phyloP scores from a whole-genome alignment of 2,888 invertebrate genomes.

The Hofmannophila pseudospretella region DNA sequence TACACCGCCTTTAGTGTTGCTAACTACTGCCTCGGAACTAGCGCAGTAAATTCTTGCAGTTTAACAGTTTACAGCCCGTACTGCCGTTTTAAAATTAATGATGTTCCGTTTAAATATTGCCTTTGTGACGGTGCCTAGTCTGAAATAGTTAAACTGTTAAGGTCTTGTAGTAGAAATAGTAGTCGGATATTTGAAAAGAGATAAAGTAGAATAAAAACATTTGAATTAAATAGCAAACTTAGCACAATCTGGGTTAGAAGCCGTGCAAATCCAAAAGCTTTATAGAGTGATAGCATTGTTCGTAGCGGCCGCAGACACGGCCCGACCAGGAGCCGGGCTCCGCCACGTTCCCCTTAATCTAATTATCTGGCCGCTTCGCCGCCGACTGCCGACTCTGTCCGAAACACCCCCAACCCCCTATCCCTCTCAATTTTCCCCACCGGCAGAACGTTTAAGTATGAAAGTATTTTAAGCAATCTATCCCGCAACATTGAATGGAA shows the following conservation, averaged over 20 bases:
- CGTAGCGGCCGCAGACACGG: conserved; percentile 23
- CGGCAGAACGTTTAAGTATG: conserved; percentile 46
- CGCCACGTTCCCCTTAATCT: conserved; percentile 64
- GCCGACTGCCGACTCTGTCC: conserved; percentile 43
- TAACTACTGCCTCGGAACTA: conserved; percentile 14
- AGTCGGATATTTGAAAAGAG: too few species aligned
- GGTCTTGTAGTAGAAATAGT: too few species aligned
- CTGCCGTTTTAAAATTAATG: too few species aligned
- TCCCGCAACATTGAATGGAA: conserved; percentile 40
- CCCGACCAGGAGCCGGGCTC: conserved; percentile 43
- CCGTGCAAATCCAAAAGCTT: conserved; percentile 52
- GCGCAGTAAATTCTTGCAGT: conserved; percentile 5
- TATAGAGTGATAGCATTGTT: conserved; percentile 60
- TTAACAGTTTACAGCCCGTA: conserved; percentile 1
- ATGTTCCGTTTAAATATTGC: too few species aligned
- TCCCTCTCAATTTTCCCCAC: conserved; percentile 48
- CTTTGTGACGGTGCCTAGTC: too few species aligned
- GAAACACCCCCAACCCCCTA: conserved; percentile 47
- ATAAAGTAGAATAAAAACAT: too few species aligned
- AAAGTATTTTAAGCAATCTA: conserved; percentile 54
- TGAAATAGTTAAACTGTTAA: too few species aligned
- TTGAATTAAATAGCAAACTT: conserved; percentile 26
- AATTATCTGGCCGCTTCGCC: conserved; percentile 69
- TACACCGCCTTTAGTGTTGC: conserved; percentile 46
- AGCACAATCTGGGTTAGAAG: conserved; percentile 38